Conservation (phyloP, 2,797 vertebrate genomes). For the Mus spretus region DNA sequence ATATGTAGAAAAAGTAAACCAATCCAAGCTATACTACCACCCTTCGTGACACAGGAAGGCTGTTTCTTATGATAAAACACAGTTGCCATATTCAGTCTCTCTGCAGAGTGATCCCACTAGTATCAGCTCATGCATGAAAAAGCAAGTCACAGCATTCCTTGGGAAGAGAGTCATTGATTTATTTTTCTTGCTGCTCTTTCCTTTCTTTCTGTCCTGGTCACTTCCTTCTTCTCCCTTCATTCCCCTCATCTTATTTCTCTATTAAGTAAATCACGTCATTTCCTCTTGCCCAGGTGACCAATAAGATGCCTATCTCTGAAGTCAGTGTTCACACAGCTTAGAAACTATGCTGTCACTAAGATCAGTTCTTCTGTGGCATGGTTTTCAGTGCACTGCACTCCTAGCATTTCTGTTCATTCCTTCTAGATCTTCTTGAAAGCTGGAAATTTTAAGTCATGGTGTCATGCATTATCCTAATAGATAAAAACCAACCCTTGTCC, state of each 20-base stretch:
- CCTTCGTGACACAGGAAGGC: constrained; percentile 63
- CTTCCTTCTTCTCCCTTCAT: background rate
- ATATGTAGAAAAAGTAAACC: constrained; percentile 65
- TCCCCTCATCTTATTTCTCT: background rate
- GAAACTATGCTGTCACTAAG: constrained; percentile 79
- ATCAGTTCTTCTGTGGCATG: constrained; percentile 86
- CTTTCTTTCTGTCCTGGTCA: background rate
- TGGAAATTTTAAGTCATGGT: constrained; percentile 91
- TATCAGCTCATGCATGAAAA: constrained; percentile 74
- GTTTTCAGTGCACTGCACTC: constrained; percentile 91
- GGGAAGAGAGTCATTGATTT: constrained; percentile 60
- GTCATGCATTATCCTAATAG: constrained; percentile 85
- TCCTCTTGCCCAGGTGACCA: constrained; percentile 64
- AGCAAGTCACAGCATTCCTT: constrained; percentile 73
- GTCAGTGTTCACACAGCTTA: constrained; percentile 86
- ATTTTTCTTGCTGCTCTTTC: background rate
- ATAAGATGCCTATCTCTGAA: constrained; percentile 77
- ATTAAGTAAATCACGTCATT: constrained; percentile 37
- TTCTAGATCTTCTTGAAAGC: constrained; percentile 90
- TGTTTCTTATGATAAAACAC: constrained; percentile 71
- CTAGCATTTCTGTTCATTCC: constrained; percentile 90
- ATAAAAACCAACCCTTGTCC: constrained; percentile 91
- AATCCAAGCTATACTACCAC: constrained; percentile 43
- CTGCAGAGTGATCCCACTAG: constrained; percentile 62
- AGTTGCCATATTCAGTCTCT: constrained; percentile 58